Evolutionary conservation across 2,113 vertebrate species (phyloP), one percentile per base, ranked within the genome.

Genomic region (Paracanthobrama guichenoti): DNA sequence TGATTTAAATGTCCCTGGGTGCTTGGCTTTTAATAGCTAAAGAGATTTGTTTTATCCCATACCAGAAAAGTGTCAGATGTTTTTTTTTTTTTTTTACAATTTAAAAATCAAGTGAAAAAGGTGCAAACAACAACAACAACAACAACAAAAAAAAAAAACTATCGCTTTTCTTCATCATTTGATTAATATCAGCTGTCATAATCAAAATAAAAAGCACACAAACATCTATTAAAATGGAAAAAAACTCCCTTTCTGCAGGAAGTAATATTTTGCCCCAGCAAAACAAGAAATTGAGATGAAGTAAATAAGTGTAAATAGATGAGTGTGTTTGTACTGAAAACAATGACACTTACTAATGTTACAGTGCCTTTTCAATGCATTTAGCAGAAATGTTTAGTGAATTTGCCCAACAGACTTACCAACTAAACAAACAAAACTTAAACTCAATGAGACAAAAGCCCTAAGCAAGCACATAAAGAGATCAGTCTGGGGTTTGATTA

Each of bases 11-110:
- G 6, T 42, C 48, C 50, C n/a, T 13, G 18, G 31, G 62, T 82
- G 48, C 66, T 69, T 81, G 31, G 46, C 11, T 81, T 81, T 81
- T 71, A 81, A 57, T 81, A 55, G 64, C 31, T 80, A 22, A 80
- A 66, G 60, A 67, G 44, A 67, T 80, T 67, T 80, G 44, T 10
- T 79, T 66, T 28, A 64, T 44, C 24, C 14, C 2, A 12, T 46
- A 67, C 16, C 16, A 50, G 44, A 67, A 60, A 80, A 26, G 62
- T 80, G 62, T 14, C 18, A 79, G 53, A 50, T 6, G 10, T 50
- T n/a, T 12, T 39, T 9, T 11, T 69, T 42, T 11, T 71, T 39
- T 66, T 66, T 28, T 66, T 26, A 24, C 35, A 16, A 20, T 22
- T 3, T 7, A 42, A 71, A 11, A 22, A 44, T 11, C 31, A 6